Evolutionary conservation across 1,140 invertebrate genomes (phyloP), one percentile per base, ranked within the genome.

Genomic region (Matsumurasca onukii): DNA sequence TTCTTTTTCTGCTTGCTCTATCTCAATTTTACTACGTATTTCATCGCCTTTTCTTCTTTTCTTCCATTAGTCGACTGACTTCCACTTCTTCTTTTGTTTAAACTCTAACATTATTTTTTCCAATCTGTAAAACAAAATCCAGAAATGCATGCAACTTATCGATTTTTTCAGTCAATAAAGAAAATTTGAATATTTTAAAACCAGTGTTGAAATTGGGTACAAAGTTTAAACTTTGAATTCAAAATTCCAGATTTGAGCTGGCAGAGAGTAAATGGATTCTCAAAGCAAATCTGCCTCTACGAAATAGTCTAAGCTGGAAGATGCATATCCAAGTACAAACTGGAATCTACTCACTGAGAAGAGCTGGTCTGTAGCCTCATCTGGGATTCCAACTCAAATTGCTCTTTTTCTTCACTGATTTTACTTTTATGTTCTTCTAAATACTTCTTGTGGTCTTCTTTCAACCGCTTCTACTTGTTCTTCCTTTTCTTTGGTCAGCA

Each of bases 91-190:
- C 67, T 59, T 48, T 48, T 68, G 17, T 49, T 68, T 68, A 13
- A 63, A 29, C 20, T 68, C 67, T 20, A 22, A 25, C 15, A 68
- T 51, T 39, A 68, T 39, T 51, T 68, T 68, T 24, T 59, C 67
- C 48, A 70, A 48, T 24, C 72, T 71, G 39, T 22, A 68, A 70
- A n/a, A n/a, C n/a, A n/a, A n/a, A n/a, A n/a, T n/a, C n/a, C n/a
- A n/a, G n/a, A n/a, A n/a, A n/a, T n/a, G n/a, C n/a, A n/a, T n/a
- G n/a, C n/a, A n/a, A n/a, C n/a, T n/a, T n/a, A n/a, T n/a, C 30
- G n/a, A n/a, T n/a, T n/a, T n/a, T n/a, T n/a, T n/a, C n/a, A n/a
- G n/a, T n/a, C n/a, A n/a, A n/a, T n/a, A n/a, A n/a, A n/a, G n/a
- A n/a, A n/a, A n/a, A n/a, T n/a, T n/a, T n/a, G n/a, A n/a, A n/a